Percentiles rank a stretch among this genome's conserved stretches.
Evolutionary conservation across 2,113 vertebrate genomes (phyloP).

Genomic region (Melanotaenia duboulayi): DNA sequence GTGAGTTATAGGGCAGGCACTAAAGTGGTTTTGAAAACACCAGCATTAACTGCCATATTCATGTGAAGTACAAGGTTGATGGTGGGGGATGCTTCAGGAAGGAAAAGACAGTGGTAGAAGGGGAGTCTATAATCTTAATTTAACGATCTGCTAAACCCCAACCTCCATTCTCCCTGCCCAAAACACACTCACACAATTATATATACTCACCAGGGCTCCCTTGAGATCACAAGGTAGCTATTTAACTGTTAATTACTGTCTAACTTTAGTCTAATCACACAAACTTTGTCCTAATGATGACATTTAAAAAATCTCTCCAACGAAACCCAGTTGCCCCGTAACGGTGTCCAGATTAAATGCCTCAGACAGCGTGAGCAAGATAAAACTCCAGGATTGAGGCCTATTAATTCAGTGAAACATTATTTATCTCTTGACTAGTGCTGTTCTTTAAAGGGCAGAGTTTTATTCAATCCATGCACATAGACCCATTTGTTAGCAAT

Average conservation of each 20-base stretch:
- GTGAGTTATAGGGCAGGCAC: constrained; percentile 41
- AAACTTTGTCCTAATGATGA: constrained; percentile 64
- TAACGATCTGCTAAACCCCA: constrained; percentile 73
- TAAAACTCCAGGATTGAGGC: constrained; percentile 59
- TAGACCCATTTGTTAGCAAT: not conserved
- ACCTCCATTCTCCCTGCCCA: constrained; percentile 1
- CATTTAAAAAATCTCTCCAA: constrained; percentile 43
- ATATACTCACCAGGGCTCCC: constrained; percentile 39
- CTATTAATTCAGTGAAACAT: constrained; percentile 61
- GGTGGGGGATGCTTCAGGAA: constrained; percentile 25
- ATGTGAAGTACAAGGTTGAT: constrained; percentile 60
- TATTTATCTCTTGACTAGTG: constrained; percentile 44
- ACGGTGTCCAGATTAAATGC: constrained; percentile 60
- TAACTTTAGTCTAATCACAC: constrained; percentile 72
- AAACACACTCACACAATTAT: not conserved
- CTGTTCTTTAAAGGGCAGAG: constrained; percentile 43
- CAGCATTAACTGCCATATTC: constrained; percentile 74
- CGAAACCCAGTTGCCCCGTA: constrained; percentile 31
- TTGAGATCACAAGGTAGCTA: constrained; percentile 63
- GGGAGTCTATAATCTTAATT: constrained; percentile 72
- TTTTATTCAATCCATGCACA: constrained; percentile 19
- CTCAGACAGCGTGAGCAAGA: constrained; percentile 45
- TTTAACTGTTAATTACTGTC: constrained; percentile 81
- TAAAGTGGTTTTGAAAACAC: constrained; percentile 73
- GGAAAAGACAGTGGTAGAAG: constrained; percentile 20